phyloP scores from a whole-genome alignment of 1,140 invertebrate species.

The Diplogasteroides magnus region DNA sequence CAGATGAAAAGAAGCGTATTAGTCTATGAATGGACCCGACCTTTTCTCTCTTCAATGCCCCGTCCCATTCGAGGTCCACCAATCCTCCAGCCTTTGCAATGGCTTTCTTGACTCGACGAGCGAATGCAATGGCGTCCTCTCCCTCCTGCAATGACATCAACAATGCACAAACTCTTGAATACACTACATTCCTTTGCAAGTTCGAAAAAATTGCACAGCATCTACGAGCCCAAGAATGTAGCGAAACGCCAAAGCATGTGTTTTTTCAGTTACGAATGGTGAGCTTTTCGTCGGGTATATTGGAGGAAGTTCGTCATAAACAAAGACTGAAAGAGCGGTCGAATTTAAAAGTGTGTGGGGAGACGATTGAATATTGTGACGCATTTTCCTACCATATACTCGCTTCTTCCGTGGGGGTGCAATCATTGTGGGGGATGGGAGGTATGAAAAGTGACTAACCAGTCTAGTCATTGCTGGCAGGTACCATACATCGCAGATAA shows the following conservation, averaged over 20 bases:
- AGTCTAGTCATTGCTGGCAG: slow-evolving; percentile 76
- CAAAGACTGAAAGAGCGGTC: no score
- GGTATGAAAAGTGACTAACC: slow-evolving; percentile 15
- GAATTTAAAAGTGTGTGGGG: no score
- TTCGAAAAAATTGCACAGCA: background rate
- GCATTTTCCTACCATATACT: no score
- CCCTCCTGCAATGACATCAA: slow-evolving; percentile 47
- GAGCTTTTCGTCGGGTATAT: no score
- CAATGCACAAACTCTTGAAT: background rate
- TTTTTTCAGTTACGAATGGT: no score
- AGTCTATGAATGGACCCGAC: no score
- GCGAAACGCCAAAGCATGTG: no score
- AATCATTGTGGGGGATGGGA: background rate
- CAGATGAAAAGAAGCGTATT: no score
- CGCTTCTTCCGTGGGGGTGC: no score
- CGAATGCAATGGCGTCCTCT: slow-evolving; percentile 60
- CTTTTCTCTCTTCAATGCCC: slow-evolving; percentile 43
- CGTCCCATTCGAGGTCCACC: slow-evolving; percentile 61
- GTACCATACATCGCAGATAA: slow-evolving; percentile 98
- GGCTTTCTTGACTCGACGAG: slow-evolving; percentile 58
- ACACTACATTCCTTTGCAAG: slow-evolving; percentile 4
- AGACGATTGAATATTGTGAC: no score
- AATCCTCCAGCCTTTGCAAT: slow-evolving; percentile 60
- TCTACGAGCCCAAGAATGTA: no score
- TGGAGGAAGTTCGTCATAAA: no score